Base-by-base conservation (phyloP, 2,888 invertebrate genomes). In the Dicyrtomina minuta region DNA sequence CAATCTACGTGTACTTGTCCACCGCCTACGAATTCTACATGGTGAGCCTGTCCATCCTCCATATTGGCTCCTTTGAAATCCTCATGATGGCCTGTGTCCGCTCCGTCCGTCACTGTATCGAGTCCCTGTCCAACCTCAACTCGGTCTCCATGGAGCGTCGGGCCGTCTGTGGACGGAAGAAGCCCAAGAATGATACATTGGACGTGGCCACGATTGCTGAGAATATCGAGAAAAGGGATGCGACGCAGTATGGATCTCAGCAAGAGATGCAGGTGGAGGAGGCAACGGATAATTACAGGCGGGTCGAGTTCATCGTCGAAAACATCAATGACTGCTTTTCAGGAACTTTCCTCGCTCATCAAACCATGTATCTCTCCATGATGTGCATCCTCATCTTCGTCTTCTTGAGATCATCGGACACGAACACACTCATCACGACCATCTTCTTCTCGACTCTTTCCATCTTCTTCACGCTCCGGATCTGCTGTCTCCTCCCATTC, bases 301-400 rank as follows among this genome's bases (percentile, higher is more conserved):
- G 77, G 12, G 77, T 77, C 1, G 77, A 77, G 66, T 77, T 77
- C 46, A 72, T 77, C 13, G 77, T 77, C 12, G 71, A 71, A n/a
- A 77, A 76, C 66, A 73, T 77, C 74, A 77, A 76, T 69, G 75
- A 75, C 51, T 77, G 75, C 66, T 77, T 75, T 71, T 73, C 65
- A 39, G 76, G 75, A 15, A 70, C 68, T n/a, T 77, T 77, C 72
- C 62, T 77, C 68, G 75, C 77, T 65, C 77, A 77, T 71, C 77
- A 77, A 58, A 77, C 77, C 13, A 70, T 77, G 71, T 77, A 77
- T 73, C 60, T 77, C 71, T 72, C 75, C 1, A 77, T 75, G 77
- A 77, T 77, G 77, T 77, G 77, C 60, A 77, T 76, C 62, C 73
- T 77, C n/a, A 77, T 77, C 68, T 77, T 77, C 71, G 75, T 76